A percentile compares a stretch with the other conserved stretches of the same genome.
Conservation (phyloP, 2,113 vertebrate species). For the Phalacrocorax carbo region DNA sequence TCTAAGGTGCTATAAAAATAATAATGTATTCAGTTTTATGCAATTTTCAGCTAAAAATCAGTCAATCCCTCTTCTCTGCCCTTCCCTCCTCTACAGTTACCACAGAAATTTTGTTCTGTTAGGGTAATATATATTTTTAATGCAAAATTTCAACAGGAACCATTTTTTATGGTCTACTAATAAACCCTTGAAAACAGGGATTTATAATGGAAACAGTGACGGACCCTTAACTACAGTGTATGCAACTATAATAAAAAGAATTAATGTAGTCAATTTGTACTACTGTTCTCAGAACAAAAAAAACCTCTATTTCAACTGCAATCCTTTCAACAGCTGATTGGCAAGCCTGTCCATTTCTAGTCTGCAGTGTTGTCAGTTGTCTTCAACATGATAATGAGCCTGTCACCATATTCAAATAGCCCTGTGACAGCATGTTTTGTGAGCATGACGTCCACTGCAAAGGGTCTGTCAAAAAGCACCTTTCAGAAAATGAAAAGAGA, state of each 20-base stretch:
- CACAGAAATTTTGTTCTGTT: conserved; percentile 38
- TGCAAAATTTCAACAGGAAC: conserved; percentile 63
- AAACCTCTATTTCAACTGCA: conserved; percentile 73
- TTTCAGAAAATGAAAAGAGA: conserved; percentile 84
- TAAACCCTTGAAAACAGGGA: conserved; percentile 72
- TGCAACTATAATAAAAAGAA: conserved; percentile 78
- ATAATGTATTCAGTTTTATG: conserved; percentile 37
- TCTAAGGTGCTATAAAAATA: conserved; percentile 41
- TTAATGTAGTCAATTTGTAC: conserved; percentile 86
- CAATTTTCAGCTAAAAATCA: conserved; percentile 37
- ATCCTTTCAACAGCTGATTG: conserved; percentile 82
- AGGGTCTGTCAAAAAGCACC: conserved; percentile 84
- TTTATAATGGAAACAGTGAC: conserved; percentile 76
- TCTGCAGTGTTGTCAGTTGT: conserved; percentile 79
- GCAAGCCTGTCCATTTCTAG: conserved; percentile 81
- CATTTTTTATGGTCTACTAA: conserved; percentile 68
- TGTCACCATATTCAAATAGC: conserved; percentile 89
- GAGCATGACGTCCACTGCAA: conserved; percentile 83
- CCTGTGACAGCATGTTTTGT: conserved; percentile 82
- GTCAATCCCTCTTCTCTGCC: neutral
- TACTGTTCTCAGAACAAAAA: conserved; percentile 81
- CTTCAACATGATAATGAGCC: conserved; percentile 88
- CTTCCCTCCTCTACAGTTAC: neutral
- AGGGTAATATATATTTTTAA: conserved; percentile 25
- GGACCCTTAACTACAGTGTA: conserved; percentile 75